Conservation (phyloP, 2,113 vertebrate genomes). For the Paramisgurnus dabryanus region DNA sequence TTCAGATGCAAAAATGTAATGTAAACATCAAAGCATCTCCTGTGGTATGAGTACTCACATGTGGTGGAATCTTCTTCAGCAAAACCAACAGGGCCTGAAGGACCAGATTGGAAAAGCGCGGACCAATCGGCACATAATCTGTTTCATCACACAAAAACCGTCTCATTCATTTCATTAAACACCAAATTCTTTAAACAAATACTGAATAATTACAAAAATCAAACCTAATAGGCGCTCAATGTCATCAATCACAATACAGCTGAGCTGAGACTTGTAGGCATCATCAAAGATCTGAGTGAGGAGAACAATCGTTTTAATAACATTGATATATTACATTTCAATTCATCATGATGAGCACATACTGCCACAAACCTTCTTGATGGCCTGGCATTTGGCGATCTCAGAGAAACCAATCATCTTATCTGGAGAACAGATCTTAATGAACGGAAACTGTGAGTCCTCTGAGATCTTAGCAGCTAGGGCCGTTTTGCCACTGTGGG, state of each 20-base stretch:
- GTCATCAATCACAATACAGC: conserved; percentile 89
- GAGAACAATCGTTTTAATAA: not conserved
- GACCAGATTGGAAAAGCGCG: conserved; percentile 89
- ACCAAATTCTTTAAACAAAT: not conserved
- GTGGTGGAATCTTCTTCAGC: conserved; percentile 86
- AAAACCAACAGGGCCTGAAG: conserved; percentile 87
- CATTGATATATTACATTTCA: not conserved
- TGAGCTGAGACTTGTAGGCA: conserved; percentile 90
- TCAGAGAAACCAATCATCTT: conserved; percentile 92
- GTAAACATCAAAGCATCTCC: not conserved
- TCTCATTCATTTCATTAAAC: not conserved
- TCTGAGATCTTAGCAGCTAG: conserved; percentile 87
- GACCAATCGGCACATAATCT: conserved; percentile 93
- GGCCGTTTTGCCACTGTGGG: conserved; percentile 89
- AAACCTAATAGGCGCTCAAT: conserved; percentile 89
- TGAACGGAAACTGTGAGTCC: conserved; percentile 89
- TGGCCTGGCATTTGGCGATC: conserved; percentile 90
- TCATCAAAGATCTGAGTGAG: conserved; percentile 84
- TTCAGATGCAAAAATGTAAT: no score
- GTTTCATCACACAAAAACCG: not conserved
- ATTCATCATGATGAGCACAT: not conserved
- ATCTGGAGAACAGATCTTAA: conserved; percentile 92
- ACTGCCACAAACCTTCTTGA: conserved; percentile 82
- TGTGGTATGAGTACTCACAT: conserved; percentile 69
- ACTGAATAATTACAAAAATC: conserved; percentile 31